Evolutionary conservation across 2,888 invertebrate genomes (phyloP).

Genomic region (Ennomos erosarius): DNA sequence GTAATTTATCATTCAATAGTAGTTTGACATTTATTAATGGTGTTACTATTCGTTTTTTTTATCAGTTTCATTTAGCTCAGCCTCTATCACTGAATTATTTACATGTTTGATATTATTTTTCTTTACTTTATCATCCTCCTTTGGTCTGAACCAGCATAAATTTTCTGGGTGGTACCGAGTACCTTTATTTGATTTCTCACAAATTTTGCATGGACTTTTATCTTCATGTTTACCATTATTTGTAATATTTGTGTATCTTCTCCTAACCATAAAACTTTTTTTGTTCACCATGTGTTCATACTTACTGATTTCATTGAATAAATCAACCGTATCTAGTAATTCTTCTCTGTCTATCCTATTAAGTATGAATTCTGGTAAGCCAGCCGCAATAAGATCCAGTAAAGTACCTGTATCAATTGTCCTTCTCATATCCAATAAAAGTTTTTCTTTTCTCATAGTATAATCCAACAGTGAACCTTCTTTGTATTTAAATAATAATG

Average conservation of each 20-base stretch:
- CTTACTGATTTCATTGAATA: constrained; percentile 13
- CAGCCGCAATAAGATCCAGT: neutral
- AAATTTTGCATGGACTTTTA: constrained; percentile 30
- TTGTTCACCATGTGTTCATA: constrained; percentile 30
- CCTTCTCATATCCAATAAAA: no score
- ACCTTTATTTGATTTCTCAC: constrained; percentile 29
- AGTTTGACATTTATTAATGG: constrained; percentile 39
- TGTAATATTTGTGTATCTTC: constrained; percentile 8
- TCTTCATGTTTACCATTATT: constrained; percentile 12
- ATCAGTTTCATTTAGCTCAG: constrained; percentile 34
- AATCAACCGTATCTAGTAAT: constrained; percentile 11
- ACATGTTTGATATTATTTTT: constrained; percentile 17
- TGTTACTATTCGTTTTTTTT: constrained; percentile 41
- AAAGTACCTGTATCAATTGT: neutral
- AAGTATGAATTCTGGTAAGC: neutral
- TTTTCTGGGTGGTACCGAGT: constrained; percentile 32
- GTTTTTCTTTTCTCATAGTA: constrained; percentile 46
- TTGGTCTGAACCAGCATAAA: constrained; percentile 33
- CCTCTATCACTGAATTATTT: constrained; percentile 37
- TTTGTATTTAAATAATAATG: constrained; percentile 43
- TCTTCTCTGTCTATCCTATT: constrained; percentile 21
- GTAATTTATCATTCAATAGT: constrained; percentile 39
- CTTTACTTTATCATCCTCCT: constrained; percentile 17
- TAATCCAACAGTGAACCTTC: constrained; percentile 47
- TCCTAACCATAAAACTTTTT: no score